A percentile compares a stretch with the other conserved stretches of the same genome.
Evolutionary conservation across 1,140 invertebrate genomes (phyloP).

Genomic region (Pseudoatta argentina): DNA sequence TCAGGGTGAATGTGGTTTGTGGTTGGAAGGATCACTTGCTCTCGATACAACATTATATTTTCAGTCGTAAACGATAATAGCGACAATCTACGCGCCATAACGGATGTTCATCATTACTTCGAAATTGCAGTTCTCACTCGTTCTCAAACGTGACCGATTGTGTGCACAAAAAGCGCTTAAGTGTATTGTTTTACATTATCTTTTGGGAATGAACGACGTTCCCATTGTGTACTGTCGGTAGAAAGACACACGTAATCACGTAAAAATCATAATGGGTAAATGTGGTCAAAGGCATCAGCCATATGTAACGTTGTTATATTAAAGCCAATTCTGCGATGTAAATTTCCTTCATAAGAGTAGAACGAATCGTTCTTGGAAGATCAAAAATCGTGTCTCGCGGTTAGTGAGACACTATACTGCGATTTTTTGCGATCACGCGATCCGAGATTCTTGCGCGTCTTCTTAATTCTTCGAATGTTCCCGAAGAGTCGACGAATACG

Average conservation of each 20-base stretch:
- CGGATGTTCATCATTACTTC: constrained; percentile 34
- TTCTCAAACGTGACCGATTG: constrained; percentile 23
- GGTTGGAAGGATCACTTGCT: constrained; percentile 36
- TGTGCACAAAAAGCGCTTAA: constrained; percentile 36
- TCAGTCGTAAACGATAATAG: constrained; percentile 42
- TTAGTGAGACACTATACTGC: constrained; percentile 11
- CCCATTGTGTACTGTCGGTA: constrained; percentile 31
- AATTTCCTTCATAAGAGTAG: constrained; percentile 12
- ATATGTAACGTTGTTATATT: constrained; percentile 29
- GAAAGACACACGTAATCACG: neutral
- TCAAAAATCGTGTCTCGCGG: constrained; percentile 36
- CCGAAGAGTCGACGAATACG: constrained; percentile 21
- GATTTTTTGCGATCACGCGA: constrained; percentile 56
- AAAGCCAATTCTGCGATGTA: neutral
- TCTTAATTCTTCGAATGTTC: constrained; percentile 65
- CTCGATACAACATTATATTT: constrained; percentile 47
- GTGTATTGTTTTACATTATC: constrained; percentile 17
- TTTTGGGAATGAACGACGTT: constrained; percentile 4
- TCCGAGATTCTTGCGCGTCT: constrained; percentile 45
- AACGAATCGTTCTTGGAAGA: constrained; percentile 28
- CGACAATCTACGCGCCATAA: constrained; percentile 53
- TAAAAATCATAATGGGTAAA: constrained; percentile 39
- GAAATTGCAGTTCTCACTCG: constrained; percentile 46
- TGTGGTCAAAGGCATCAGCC: constrained; percentile 2
- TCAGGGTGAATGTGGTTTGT: constrained; percentile 52